Base-by-base conservation (phyloP, 2,113 vertebrate species). In the Irena cyanogastra region DNA sequence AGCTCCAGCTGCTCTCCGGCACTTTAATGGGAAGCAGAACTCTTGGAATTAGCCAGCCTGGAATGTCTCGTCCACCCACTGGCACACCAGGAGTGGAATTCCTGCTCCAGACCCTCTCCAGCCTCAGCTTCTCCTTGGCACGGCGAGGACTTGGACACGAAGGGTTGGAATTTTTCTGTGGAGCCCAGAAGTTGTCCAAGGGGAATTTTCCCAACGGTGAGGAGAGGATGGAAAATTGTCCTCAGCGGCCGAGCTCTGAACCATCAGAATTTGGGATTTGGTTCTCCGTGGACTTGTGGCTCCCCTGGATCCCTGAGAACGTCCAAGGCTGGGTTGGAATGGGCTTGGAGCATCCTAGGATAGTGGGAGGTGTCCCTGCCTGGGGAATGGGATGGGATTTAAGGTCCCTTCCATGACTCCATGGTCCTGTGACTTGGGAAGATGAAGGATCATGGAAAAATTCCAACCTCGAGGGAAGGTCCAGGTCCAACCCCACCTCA, bases 391-490 rank as follows among this genome's bases (percentile, higher is more conserved):
- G 65, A 61, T 16, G 31, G 7, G 18, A 2, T n/a, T 12, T 7
- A 13, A 63, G 13, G 20, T 41, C 20, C 39, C 3, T 41, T 47
- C 75, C 84, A n/a, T 8, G 24, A 63, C 54, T 47, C 63, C 72
- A 5, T 5, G 63, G 77, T 37, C 33, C 77, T 12, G 35, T 13
- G 45, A 6, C 49, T 21, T 9, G 35, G 42, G 31, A 59, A 69
- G 9, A 30, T 13, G 41, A 84, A 23, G 54, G 39, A 37, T 10
- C 66, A 13, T 0, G 21, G 50, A 65, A 56, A 22, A 83, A 16
- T 14, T 21, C 60, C 31, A 3, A 7, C 20, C 13, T n/a, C 0
- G 0, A 65, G 30, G 8, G 7, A 30, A 65, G 3, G 2, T n/a
- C 50, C 24, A n/a, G 70, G 42, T 16, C 24, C 30, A 28, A 8